These are phyloP conservation scores for Tenebrio molitor DNA, from an alignment of 1,140 invertebrate species.

Conservation along the genomic window DNA sequence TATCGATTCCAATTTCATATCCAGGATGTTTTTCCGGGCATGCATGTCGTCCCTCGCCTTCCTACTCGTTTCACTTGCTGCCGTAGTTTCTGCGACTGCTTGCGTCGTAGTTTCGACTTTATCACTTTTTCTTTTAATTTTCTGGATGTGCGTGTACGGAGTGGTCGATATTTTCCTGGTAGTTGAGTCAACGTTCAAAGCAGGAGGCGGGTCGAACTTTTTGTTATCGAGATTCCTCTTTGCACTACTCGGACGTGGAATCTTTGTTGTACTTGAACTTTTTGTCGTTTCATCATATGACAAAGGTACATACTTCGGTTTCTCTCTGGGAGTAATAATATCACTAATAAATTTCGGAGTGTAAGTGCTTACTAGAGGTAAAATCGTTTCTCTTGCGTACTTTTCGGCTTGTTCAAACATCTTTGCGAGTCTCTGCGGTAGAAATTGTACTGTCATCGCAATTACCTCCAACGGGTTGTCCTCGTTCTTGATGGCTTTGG, in stretches of 20 bases:
- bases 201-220: constrained; percentile 20
- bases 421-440: constrained; percentile 81
- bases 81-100: constrained; percentile 10
- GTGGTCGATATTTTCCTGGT: constrained; percentile 45
- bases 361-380: constrained; percentile 82
- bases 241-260: not conserved
- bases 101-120: constrained; percentile 28
- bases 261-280: constrained; percentile 11
- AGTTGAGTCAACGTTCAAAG: not conserved
- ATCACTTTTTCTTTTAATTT: constrained; percentile 56
- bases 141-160: constrained; percentile 60
- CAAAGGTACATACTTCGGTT: constrained; percentile 62
- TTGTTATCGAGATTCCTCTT: constrained; percentile 34
- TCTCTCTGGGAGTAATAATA: constrained; percentile 59
- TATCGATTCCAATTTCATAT: constrained; percentile 37
- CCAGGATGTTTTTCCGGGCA: constrained; percentile 30
- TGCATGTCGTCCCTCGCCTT: constrained; percentile 48
- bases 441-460: constrained; percentile 79
- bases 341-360: constrained; percentile 73
- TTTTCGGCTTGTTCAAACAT: constrained; percentile 85
- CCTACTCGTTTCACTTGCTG: constrained; percentile 47
- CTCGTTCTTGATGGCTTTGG: constrained; percentile 44
- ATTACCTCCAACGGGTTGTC: constrained; percentile 65
- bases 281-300: constrained; percentile 53
- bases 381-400: constrained; percentile 81